These are phyloP conservation scores for Dendrocincla tyrannina DNA, from an alignment of 2,797 vertebrate species.

Conservation along the genomic window DNA sequence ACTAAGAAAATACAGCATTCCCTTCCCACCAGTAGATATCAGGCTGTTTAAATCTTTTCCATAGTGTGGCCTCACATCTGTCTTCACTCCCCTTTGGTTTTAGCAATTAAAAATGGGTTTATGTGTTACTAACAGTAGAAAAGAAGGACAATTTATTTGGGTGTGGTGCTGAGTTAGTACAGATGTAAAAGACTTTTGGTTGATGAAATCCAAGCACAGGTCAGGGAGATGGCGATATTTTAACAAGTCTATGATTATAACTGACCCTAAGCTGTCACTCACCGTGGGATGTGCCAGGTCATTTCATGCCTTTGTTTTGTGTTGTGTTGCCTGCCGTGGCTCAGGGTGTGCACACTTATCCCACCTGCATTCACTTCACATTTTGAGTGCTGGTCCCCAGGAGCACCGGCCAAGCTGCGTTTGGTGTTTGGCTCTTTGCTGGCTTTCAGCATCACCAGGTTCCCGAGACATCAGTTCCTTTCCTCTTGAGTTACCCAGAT, in stretches of 20 bases:
- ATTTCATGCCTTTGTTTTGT: not conserved
- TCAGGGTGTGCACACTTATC: rapidly evolving
- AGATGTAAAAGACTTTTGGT: not conserved
- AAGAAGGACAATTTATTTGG: not conserved
- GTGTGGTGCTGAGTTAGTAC: not conserved
- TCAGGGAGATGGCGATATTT: not conserved
- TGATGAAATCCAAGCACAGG: not conserved
- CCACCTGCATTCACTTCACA: rapidly evolving
- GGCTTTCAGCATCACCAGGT: not conserved
- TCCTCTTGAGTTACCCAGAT: not conserved
- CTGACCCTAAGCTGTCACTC: not conserved
- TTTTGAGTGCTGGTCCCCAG: not conserved
- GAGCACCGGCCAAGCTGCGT: not conserved
- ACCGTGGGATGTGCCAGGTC: not conserved
- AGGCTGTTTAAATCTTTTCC: not conserved
- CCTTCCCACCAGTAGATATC: constrained; percentile 47
- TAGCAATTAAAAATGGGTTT: not conserved
- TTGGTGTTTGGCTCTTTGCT: not conserved
- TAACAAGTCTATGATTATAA: rapidly evolving
- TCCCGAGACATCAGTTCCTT: not conserved
- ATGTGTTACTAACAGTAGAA: not conserved
- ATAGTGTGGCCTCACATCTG: not conserved
- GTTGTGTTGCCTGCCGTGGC: not conserved
- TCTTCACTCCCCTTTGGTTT: not conserved
- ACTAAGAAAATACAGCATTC: not conserved